A percentile compares a stretch with the other conserved stretches of the same genome.
Conservation (phyloP, 2,888 invertebrate species). For the Gibbula magus region DNA sequence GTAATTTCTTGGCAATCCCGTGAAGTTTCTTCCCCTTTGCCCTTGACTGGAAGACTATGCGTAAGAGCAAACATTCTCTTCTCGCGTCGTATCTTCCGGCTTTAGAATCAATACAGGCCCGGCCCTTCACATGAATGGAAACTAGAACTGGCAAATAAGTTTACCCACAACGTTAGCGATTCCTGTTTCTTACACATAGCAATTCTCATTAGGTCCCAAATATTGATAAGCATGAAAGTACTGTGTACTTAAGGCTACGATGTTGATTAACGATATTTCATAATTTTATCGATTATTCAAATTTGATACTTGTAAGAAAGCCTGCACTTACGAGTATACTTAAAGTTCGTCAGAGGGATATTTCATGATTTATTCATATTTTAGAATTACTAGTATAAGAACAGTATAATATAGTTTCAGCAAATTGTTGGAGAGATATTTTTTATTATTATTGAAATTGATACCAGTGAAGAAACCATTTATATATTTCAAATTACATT, state of each 20-base stretch:
- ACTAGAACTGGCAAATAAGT: neutral
- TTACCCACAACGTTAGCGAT: slow-evolving; percentile 14
- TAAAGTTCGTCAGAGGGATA: too few species aligned
- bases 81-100: neutral
- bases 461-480: too few species aligned
- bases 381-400: too few species aligned
- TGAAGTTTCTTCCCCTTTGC: slow-evolving; percentile 9
- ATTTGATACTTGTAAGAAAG: too few species aligned
- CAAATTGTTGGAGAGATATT: too few species aligned
- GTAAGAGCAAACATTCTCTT: neutral
- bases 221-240: neutral
- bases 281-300: neutral
- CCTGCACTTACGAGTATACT: too few species aligned
- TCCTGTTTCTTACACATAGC: neutral
- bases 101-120: neutral
- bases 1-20: slow-evolving; percentile 9
- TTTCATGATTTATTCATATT: too few species aligned
- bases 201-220: neutral
- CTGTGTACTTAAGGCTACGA: too few species aligned
- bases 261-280: neutral
- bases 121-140: neutral
- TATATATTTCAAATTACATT: too few species aligned
- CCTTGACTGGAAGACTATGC: neutral
- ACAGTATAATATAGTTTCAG: too few species aligned
- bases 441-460: too few species aligned